Evolutionary conservation across 1,140 invertebrate species (phyloP).

Genomic region (Bicyclus anynana): DNA sequence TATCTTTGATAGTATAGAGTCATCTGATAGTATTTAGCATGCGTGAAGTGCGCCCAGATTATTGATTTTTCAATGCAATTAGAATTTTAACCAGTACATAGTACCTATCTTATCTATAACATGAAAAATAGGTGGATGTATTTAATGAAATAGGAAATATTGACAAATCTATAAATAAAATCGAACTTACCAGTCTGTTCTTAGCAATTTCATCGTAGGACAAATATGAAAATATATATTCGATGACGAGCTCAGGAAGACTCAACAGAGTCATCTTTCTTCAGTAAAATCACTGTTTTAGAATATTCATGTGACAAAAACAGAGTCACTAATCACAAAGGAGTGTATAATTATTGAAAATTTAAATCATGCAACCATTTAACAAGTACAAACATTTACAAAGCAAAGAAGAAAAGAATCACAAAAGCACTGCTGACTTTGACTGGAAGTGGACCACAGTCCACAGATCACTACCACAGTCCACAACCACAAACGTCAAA

Average conservation of each 20-base stretch:
- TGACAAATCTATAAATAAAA: conserved; percentile 51
- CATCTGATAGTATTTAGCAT: too few relatives aligned
- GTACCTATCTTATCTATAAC: too few relatives aligned
- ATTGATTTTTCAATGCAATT: too few relatives aligned
- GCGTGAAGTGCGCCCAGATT: too few relatives aligned
- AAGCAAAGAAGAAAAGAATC: not conserved
- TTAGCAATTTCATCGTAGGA: conserved; percentile 89
- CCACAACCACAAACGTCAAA: too few relatives aligned
- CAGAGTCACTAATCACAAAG: not conserved
- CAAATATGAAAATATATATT: conserved; percentile 87
- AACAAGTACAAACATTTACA: not conserved
- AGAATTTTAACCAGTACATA: too few relatives aligned
- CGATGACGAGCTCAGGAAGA: conserved; percentile 87
- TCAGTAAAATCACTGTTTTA: not conserved
- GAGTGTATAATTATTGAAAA: not conserved
- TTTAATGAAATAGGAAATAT: conserved; percentile 14
- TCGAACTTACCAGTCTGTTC: conserved; percentile 84
- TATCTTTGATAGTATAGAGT: too few relatives aligned
- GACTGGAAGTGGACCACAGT: too few relatives aligned
- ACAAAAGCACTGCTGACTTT: not conserved
- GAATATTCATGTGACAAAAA: not conserved
- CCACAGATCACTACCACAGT: too few relatives aligned
- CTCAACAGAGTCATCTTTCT: conserved; percentile 75
- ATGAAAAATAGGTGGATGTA: too few relatives aligned
- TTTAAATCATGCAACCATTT: not conserved